Conservation (phyloP, 2,113 vertebrate genomes). For the Chroicocephalus ridibundus region DNA sequence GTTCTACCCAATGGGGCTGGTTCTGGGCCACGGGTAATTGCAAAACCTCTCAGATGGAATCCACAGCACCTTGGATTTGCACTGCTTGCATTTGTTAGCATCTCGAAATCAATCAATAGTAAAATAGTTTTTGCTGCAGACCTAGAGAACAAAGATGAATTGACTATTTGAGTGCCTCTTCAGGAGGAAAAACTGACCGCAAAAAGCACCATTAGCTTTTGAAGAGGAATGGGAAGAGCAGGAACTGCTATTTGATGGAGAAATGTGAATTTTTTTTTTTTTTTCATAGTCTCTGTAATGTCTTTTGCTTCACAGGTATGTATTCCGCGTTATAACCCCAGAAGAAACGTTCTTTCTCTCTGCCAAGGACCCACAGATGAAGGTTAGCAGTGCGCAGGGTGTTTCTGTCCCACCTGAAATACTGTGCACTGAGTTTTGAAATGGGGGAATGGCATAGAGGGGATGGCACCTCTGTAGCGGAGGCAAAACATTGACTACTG, state of each 20-base stretch:
- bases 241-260: background rate
- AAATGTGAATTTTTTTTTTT: background rate
- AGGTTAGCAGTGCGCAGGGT: slow-evolving; percentile 28
- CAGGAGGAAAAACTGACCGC: background rate
- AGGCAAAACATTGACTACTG: background rate
- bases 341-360: slow-evolving; percentile 68
- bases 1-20: background rate
- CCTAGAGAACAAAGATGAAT: background rate
- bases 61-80: background rate
- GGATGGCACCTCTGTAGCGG: background rate
- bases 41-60: background rate
- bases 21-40: background rate
- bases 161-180: background rate
- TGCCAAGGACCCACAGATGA: slow-evolving; percentile 6
- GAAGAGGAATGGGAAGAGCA: background rate
- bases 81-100: background rate
- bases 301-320: slow-evolving; percentile 10
- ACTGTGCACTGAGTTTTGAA: fast-evolving
- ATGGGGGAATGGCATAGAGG: too few species aligned
- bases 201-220: background rate
- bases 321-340: slow-evolving; percentile 48
- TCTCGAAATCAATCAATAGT: background rate
- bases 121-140: background rate
- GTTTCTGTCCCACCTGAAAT: background rate
- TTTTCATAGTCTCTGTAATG: background rate